Evolutionary conservation across 2,888 invertebrate genomes (phyloP).

Genomic region (Lepidocyrtinus sp.): DNA sequence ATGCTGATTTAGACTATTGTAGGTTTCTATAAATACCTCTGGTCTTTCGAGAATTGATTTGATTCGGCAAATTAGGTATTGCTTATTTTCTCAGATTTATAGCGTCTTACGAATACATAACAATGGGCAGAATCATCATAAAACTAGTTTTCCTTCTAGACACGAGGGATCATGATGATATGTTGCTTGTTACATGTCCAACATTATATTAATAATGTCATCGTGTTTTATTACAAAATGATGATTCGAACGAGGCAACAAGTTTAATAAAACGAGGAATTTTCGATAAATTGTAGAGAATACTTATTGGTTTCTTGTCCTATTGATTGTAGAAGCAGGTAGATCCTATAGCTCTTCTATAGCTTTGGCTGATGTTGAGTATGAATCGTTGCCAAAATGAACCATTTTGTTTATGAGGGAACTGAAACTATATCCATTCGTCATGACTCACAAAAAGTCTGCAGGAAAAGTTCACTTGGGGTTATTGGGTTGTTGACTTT

Average conservation of each 20-base stretch:
- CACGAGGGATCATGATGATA: neutral
- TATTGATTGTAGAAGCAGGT: no score
- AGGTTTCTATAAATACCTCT: neutral
- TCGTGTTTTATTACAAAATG: constrained; percentile 28
- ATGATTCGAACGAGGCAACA: neutral
- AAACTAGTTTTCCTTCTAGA: neutral
- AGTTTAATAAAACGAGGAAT: neutral
- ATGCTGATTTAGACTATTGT: neutral
- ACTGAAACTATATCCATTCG: no score
- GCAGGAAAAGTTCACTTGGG: no score
- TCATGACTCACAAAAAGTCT: no score
- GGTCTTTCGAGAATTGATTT: neutral
- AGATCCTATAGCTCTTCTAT: no score
- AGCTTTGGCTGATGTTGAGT: no score
- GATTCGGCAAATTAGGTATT: neutral
- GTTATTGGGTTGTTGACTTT: no score
- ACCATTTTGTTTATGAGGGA: no score
- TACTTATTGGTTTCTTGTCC: neutral
- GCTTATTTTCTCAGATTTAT: neutral
- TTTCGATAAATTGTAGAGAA: neutral
- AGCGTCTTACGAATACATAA: neutral
- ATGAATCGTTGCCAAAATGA: no score
- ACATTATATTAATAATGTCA: neutral
- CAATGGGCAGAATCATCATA: neutral
- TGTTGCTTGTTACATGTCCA: constrained; percentile 10